A percentile compares a stretch with the other conserved stretches of the same genome.
Conservation (phyloP, 2,888 invertebrate genomes). For the Catocala nupta region DNA sequence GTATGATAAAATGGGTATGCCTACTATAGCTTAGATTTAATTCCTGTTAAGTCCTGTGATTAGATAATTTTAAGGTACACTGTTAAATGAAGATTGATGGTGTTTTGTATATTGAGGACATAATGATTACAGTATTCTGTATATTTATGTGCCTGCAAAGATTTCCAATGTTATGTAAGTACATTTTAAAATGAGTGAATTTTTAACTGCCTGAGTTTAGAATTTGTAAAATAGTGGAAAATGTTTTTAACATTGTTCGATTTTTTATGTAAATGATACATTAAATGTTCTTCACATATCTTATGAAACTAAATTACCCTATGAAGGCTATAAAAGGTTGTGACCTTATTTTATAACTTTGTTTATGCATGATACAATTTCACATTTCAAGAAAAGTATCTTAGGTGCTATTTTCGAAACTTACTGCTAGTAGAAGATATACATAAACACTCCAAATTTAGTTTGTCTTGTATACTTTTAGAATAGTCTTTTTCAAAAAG, state of each 20-base stretch:
- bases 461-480: no score
- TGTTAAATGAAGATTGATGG: conserved; percentile 13
- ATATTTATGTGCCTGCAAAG: not conserved
- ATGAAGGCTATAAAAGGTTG: conserved; percentile 30
- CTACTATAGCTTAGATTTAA: conserved; percentile 69
- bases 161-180: not conserved
- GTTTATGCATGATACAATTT: conserved; percentile 14
- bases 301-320: conserved; percentile 8
- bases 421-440: not conserved
- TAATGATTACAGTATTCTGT: not conserved
- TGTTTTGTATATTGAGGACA: conserved; percentile 15
- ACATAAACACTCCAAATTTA: not conserved
- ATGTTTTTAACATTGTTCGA: not conserved
- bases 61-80: conserved; percentile 28
- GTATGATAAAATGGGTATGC: conserved; percentile 86
- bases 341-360: conserved; percentile 32
- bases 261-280: conserved; percentile 18
- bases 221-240: not conserved
- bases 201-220: conserved; percentile 7
- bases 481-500: no score
- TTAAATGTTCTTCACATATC: conserved; percentile 28
- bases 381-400: conserved; percentile 3
- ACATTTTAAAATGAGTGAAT: not conserved
- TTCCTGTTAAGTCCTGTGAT: conserved; percentile 52
- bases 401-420: conserved; percentile 32